Base-by-base conservation (phyloP, 2,113 vertebrate species). In the Phylloscopus whistleri region DNA sequence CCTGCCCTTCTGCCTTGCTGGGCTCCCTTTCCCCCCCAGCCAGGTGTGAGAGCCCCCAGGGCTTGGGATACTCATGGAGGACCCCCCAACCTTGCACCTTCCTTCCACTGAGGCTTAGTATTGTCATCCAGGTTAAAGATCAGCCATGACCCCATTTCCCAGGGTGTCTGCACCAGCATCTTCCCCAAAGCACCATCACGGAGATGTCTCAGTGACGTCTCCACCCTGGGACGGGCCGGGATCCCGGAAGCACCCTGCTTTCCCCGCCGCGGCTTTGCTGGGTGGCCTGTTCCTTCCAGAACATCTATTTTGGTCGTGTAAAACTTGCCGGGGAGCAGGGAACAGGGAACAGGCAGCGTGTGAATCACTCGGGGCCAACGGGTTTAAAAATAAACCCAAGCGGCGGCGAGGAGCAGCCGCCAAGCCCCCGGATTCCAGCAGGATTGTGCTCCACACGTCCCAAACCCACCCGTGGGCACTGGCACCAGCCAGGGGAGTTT, bases 371-470 rank as follows among this genome's bases (percentile, higher is more conserved):
- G 39, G 93, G 96, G 84, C 95, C 85, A 70, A 69, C 66, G 55
- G 69, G 55, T 80, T 95, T 96, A 97, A 97, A 97, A 97, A 97
- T 96, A 96, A 95, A 93, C 81, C 31, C 63, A 22, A 59, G 94
- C 78, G 46, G 91, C 59, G 10, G 70, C 8, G 26, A 83, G 37
- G 91, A 93, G 62, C 87, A 51, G 80, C 63, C 39, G 24, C 35
- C 5, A 7, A 56, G 23, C 89, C 70, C 84, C 90, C 43, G 6
- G 85, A 53, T 74, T 74, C 41, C 33, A 0, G 91, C 82, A 56
- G 62, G 66, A 73, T 39, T 56, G 26, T 16, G n/a, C 69, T 76
- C 79, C 6, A 0, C 3, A 7, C 52, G 53, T 64, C 81, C 58
- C 44, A 21, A 23, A n/a, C 77, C 16, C 2, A 49, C 55, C 79